A percentile compares a stretch with the other conserved stretches of the same genome.
Evolutionary conservation across 2,888 invertebrate species (phyloP).

Genomic region (Epinotia demarniana): DNA sequence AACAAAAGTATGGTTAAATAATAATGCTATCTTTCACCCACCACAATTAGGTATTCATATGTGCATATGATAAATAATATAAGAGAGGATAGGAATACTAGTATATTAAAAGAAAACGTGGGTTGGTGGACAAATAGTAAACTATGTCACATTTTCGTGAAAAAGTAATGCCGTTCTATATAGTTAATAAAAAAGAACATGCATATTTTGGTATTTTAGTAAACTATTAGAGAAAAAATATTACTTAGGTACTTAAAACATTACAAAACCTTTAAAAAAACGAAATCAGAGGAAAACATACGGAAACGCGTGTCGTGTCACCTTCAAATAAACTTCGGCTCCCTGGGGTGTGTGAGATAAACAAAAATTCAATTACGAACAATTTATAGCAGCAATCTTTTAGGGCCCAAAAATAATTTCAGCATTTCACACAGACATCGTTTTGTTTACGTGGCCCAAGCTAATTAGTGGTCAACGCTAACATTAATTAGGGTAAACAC

Average conservation of each 20-base stretch:
- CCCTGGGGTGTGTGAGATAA: conserved; percentile 24
- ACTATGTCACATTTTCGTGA: too few species aligned
- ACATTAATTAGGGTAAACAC: conserved; percentile 18
- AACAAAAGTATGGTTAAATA: too few species aligned
- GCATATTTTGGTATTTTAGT: not conserved
- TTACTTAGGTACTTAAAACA: too few species aligned
- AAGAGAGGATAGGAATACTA: too few species aligned
- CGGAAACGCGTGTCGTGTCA: conserved; percentile 26
- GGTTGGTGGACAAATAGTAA: too few species aligned
- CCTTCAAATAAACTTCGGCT: conserved; percentile 27
- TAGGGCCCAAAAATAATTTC: conserved; percentile 17
- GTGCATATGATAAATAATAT: too few species aligned
- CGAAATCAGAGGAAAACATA: not conserved
- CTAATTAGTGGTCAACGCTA: conserved; percentile 15
- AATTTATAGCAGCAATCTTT: conserved; percentile 36
- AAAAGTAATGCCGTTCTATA: too few species aligned
- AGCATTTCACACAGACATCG: conserved; percentile 8
- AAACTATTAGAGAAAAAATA: not conserved
- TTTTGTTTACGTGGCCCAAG: conserved; percentile 11
- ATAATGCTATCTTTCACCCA: too few species aligned
- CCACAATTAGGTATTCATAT: too few species aligned
- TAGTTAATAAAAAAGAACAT: not conserved
- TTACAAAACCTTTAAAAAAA: not conserved
- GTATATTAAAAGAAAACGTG: too few species aligned
- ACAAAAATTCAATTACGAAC: conserved; percentile 35